Base-by-base conservation (phyloP, 2,888 invertebrate genomes). In the Bombylius discolor region DNA sequence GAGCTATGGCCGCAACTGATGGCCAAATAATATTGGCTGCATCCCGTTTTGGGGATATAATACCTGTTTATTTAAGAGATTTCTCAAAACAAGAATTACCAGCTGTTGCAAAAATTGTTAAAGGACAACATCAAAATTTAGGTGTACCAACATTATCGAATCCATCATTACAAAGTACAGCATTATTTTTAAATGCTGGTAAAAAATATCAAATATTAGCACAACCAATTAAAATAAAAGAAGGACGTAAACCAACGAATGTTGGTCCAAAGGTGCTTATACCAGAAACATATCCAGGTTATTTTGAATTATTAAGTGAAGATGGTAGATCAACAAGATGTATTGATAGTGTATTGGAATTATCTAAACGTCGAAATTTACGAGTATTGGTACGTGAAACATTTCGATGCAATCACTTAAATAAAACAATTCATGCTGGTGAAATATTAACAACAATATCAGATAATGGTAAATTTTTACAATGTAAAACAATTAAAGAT, bases 291-390 rank as follows among this genome's bases (percentile, higher is more conserved):
- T 95, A 93, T 72, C 80, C 86, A 62, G 96, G 96, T 9, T 95
- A 89, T 75, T 96, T 96, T 72, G 95, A 96, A 73, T 80, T 96
- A 52, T 77, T 96, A 42, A 94, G 93, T 68, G 95, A 96, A 75
- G 94, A 96, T 73, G 95, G 95, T 0, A 79, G 90, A 64, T 89
- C 93, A 33, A 91, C 93, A 9, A 80, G 90, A 60, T 90, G 93
- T 65, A 89, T 95, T 67, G 90, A 92, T 70, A 88, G 87, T 60
- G 93, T 95, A 3, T 78, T 82, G 59, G 93, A 94, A 73, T 75
- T 96, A 62, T 83, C 89, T 23, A 79, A 87, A 62, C 79, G 88
- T 56, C 82, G 87, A 64, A 74, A 74, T 55, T 62, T 70, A 56
- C 70, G 74, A 13, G 74, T 74, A 33, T 62, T 74, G 45, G 74